Evolutionary conservation across 1,140 invertebrate species (phyloP), one percentile per base, ranked within the genome.

Genomic region (Procambarus virginalis): DNA sequence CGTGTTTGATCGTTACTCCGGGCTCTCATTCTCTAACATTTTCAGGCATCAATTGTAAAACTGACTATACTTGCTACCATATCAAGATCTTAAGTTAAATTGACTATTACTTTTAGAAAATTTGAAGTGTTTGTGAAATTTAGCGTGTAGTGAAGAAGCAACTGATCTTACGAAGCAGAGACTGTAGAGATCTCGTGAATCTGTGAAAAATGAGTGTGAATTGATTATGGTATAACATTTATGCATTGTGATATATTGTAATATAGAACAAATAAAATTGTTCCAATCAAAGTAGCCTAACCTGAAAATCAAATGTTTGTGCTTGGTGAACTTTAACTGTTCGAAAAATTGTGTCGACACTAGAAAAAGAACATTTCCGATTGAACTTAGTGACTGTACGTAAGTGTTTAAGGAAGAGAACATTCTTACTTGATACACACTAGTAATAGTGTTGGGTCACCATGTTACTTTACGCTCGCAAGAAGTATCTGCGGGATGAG

Each of bases 401-500:
- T 17, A 17, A 64, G 51, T 55, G 51, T 55, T 17, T 64, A 20
- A 51, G 58, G 79, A 34, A 51, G 9, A n/a, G 45, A n/a, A 60
- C 5, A 9, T 81, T 34, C 45, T 79, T 17, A 5, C 17, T 22
- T 20, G 70, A 34, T 34, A 34, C 0, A 0, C 34, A 34, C 45
- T 3, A 14, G n/a, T 46, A 77, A 4, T 14, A 49, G 75, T 46
- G 22, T 51, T 81, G 34, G 60, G 34, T 60, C 64, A 64, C 64
- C 48, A 86, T 90, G 93, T 94, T 93, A 92, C 96, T 97, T 96
- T 94, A 96, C 93, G 95, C 95, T 85, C 93, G 96, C 90, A 97
- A 97, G 93, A 97, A 97, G 93, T 60, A 96, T 5, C 96, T 96
- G 91, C 95, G 96, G 22, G 96, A 97, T 93, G 97, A 97, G 94